A percentile compares a stretch with the other conserved stretches of the same genome.
Conservation (phyloP, 2,797 vertebrate genomes). For the Enteromius thamalakanensis region DNA sequence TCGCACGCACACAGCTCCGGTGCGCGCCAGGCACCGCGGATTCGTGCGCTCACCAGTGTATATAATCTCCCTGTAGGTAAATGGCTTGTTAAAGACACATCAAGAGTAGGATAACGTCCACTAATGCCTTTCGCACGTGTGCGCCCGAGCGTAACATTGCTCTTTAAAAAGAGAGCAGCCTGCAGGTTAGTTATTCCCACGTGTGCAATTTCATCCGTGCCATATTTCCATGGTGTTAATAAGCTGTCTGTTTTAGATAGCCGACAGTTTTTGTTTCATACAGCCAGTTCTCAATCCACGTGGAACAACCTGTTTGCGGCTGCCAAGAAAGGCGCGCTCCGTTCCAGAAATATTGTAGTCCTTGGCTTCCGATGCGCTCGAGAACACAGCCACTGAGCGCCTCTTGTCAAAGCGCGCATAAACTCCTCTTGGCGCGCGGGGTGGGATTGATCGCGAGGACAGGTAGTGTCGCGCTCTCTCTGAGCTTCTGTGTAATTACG, state of each 20-base stretch:
- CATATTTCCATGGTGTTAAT: slow-evolving; percentile 30
- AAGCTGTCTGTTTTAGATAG: slow-evolving; percentile 21
- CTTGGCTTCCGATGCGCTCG: slow-evolving; percentile 50
- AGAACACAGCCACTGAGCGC: slow-evolving; percentile 54
- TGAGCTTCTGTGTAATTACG: slow-evolving; percentile 67
- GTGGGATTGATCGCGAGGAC: not conserved
- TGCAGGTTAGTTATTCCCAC: slow-evolving; percentile 32
- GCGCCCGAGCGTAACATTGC: slow-evolving; percentile 11
- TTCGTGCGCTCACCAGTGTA: slow-evolving; percentile 10
- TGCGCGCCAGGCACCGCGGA: slow-evolving; percentile 18
- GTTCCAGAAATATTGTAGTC: slow-evolving; percentile 48
- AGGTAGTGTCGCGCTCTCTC: slow-evolving; percentile 56
- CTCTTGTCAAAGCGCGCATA: slow-evolving; percentile 57
- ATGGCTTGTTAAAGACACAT: slow-evolving; percentile 8
- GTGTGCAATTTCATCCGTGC: slow-evolving; percentile 32
- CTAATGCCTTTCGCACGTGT: slow-evolving; percentile 39
- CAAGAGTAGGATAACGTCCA: slow-evolving; percentile 26
- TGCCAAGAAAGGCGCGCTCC: slow-evolving; percentile 29
- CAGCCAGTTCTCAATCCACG: slow-evolving; percentile 39
- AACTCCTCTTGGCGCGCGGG: slow-evolving; percentile 46
- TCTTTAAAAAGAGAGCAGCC: slow-evolving; percentile 10
- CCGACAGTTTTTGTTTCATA: slow-evolving; percentile 22
- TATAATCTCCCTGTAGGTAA: not conserved
- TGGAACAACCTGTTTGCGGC: slow-evolving; percentile 40
- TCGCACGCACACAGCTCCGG: slow-evolving; percentile 21